A percentile compares a stretch with the other conserved stretches of the same genome.
These are phyloP conservation scores for Seriola aureovittata DNA, from an alignment of 2,113 vertebrate genomes.

Conservation along the genomic window DNA sequence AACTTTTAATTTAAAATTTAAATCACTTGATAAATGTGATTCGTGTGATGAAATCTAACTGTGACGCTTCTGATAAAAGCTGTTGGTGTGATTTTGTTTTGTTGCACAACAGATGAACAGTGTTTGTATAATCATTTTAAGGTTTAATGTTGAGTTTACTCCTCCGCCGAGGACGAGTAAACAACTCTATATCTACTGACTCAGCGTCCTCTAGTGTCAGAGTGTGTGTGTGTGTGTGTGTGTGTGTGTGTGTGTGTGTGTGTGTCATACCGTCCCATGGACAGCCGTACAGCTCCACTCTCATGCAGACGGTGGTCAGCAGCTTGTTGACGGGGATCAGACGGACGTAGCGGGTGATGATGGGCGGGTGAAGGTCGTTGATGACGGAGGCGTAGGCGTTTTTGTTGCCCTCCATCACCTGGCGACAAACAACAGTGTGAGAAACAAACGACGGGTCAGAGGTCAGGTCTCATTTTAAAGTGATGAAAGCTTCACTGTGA, in stretches of 20 bases:
- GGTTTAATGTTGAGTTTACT: background rate
- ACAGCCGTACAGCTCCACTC: slow-evolving; percentile 94
- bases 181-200: background rate
- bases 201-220: background rate
- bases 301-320: slow-evolving; percentile 90
- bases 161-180: slow-evolving; percentile 2
- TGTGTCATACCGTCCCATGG: slow-evolving; percentile 87
- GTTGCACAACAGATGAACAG: background rate
- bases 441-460: too few species aligned
- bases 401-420: slow-evolving; percentile 89
- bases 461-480: too few species aligned
- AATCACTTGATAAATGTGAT: too few species aligned
- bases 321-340: slow-evolving; percentile 88
- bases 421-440: background rate
- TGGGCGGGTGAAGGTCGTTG: slow-evolving; percentile 90
- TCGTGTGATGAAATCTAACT: background rate
- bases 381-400: slow-evolving; percentile 88
- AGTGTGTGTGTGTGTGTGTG: background rate
- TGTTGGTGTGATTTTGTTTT: background rate
- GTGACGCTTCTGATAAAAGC: background rate
- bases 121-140: background rate
- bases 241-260: slow-evolving; percentile 17
- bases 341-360: slow-evolving; percentile 88
- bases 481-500: too few species aligned
- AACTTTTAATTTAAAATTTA: too few species aligned